Evolutionary conservation across 1,140 invertebrate genomes (phyloP).

Genomic region (Lepidurus packardi): DNA sequence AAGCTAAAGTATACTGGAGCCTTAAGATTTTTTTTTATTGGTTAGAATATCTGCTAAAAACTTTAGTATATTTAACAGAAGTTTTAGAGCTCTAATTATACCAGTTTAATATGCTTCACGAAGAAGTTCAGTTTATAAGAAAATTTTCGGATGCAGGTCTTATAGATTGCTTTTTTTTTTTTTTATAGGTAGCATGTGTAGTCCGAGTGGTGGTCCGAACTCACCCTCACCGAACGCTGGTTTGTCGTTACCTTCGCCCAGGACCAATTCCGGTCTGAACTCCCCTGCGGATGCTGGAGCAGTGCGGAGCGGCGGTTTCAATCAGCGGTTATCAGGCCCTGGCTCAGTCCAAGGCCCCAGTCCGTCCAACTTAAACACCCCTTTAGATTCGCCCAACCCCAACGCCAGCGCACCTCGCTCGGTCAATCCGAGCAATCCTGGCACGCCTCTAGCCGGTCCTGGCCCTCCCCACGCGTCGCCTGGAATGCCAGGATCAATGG

Average conservation of each 20-base stretch:
- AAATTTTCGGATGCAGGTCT: neutral
- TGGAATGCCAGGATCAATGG: constrained; percentile 37
- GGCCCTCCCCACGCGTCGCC: constrained; percentile 48
- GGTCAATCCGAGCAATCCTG: constrained; percentile 60
- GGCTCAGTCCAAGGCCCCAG: constrained; percentile 45
- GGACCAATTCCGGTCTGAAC: constrained; percentile 61
- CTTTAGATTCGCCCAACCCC: constrained; percentile 45
- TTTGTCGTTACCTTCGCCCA: constrained; percentile 41
- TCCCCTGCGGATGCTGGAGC: constrained; percentile 56
- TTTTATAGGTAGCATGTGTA: constrained; percentile 37
- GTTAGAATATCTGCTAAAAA: too few species aligned
- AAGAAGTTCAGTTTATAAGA: too few species aligned
- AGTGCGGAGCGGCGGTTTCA: constrained; percentile 43
- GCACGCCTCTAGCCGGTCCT: constrained; percentile 55
- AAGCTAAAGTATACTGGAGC: too few species aligned
- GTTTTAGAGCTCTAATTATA: too few species aligned
- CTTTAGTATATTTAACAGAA: too few species aligned
- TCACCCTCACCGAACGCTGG: constrained; percentile 51
- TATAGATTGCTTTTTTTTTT: constrained; percentile 30
- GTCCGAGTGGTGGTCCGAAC: constrained; percentile 39
- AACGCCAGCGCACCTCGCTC: constrained; percentile 41
- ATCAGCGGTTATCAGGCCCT: constrained; percentile 31
- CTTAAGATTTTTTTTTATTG: too few species aligned
- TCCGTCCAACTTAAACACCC: constrained; percentile 53
- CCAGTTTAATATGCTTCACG: too few species aligned